Conservation (phyloP, 2,797 vertebrate species). For the Phaenicophaeus curvirostris region DNA sequence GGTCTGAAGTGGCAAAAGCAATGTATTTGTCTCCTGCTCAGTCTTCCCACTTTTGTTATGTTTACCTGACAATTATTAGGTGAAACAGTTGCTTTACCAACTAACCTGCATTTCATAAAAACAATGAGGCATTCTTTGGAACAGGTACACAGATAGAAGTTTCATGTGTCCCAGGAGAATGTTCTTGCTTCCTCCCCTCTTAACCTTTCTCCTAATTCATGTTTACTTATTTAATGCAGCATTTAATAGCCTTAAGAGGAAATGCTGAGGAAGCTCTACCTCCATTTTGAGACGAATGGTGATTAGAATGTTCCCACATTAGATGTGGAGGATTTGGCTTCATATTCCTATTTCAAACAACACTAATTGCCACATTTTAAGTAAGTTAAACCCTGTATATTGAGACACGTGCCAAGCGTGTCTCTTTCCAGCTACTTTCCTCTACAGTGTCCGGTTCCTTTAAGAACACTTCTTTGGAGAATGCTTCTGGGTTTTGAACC, state of each 20-base stretch:
- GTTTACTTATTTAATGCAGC: neutral
- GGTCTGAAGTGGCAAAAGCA: neutral
- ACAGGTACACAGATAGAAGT: neutral
- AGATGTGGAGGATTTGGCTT: neutral
- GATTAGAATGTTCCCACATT: neutral
- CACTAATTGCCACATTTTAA: neutral
- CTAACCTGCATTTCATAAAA: neutral
- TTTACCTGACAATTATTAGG: neutral
- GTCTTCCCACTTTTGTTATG: neutral
- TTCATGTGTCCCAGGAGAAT: neutral
- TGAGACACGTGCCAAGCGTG: neutral
- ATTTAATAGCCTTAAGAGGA: conserved; percentile 30
- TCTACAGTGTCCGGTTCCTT: neutral
- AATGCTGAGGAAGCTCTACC: neutral
- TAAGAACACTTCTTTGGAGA: neutral
- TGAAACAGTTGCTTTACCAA: neutral
- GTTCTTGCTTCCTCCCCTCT: neutral
- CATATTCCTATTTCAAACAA: neutral
- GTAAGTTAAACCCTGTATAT: neutral
- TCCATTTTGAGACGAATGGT: neutral
- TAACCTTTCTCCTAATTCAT: neutral
- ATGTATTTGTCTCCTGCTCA: neutral
- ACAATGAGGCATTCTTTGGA: neutral
- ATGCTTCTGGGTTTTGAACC: neutral
- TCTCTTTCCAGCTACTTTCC: neutral